A percentile compares a stretch with the other conserved stretches of the same genome.
phyloP scores from a whole-genome alignment of 2,888 invertebrate genomes.

The Agrotis ipsilon region DNA sequence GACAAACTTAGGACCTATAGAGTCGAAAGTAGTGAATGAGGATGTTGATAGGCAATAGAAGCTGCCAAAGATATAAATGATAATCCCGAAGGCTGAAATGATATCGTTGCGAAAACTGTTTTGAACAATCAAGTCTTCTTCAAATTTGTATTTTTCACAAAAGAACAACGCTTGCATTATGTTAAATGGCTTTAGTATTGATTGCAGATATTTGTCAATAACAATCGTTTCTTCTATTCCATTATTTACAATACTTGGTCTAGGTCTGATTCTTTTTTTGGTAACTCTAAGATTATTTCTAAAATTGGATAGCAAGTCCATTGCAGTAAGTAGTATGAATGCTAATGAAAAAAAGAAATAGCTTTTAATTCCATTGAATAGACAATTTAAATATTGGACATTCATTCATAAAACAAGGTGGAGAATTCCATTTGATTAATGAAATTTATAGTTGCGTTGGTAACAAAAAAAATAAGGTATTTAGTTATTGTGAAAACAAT shows the following conservation, averaged over 20 bases:
- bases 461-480: neutral
- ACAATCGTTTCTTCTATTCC: neutral
- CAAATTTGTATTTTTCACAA: constrained; percentile 40
- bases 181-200: constrained; percentile 37
- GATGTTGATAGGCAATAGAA: neutral
- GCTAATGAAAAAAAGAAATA: neutral
- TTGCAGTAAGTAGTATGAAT: neutral
- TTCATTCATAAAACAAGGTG: too few species aligned
- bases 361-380: neutral
- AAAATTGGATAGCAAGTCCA: constrained; percentile 5
- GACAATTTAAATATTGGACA: neutral
- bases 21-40: neutral
- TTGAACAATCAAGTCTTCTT: constrained; percentile 3
- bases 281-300: constrained; percentile 3
- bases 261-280: neutral
- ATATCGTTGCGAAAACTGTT: constrained; percentile 31
- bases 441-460: neutral
- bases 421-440: constrained; percentile 3
- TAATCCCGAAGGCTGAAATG: constrained; percentile 4
- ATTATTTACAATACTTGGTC: neutral
- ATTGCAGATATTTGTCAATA: constrained; percentile 24
- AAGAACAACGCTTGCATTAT: constrained; percentile 42
- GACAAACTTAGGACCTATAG: neutral
- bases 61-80: neutral
- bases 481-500: too few species aligned